Percentiles rank a stretch among this genome's conserved stretches.
phyloP scores from a whole-genome alignment of 2,888 invertebrate genomes.

The Gastracanthus pulcherrimus region DNA sequence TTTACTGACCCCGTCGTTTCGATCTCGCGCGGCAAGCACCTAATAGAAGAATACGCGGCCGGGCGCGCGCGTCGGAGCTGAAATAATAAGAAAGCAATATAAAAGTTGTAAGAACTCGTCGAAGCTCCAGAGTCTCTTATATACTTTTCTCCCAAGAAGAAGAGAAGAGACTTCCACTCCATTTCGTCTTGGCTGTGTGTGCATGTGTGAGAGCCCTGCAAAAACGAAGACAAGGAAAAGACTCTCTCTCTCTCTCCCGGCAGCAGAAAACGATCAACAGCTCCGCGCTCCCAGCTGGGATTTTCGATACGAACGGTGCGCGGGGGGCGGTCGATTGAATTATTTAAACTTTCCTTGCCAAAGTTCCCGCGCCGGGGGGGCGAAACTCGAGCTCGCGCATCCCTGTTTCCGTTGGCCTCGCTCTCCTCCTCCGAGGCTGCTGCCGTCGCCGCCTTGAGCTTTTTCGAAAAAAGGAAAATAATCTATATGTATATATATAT shows the following conservation, averaged over 20 bases:
- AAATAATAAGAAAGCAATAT: slow-evolving; percentile 56
- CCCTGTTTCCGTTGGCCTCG: not conserved
- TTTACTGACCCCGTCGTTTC: slow-evolving; percentile 6
- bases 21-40: not conserved
- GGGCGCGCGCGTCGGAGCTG: slow-evolving; percentile 1
- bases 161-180: not conserved
- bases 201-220: not conserved
- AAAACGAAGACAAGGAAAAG: not conserved
- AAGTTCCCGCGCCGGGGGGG: not conserved
- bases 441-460: no score
- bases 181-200: not conserved
- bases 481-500: slow-evolving; percentile 10
- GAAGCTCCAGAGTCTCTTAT: not conserved
- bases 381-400: slow-evolving; percentile 17
- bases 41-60: slow-evolving; percentile 6
- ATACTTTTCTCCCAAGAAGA: not conserved
- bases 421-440: no score
- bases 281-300: slow-evolving; percentile 34
- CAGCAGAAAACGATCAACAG: slow-evolving; percentile 50
- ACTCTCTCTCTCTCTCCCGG: not conserved
- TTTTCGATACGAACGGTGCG: slow-evolving; percentile 35
- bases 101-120: slow-evolving; percentile 45
- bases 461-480: slow-evolving; percentile 3
- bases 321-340: slow-evolving; percentile 57
- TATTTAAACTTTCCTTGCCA: slow-evolving; percentile 66